Base-by-base conservation (phyloP, 2,797 vertebrate genomes). In the Helostoma temminkii region DNA sequence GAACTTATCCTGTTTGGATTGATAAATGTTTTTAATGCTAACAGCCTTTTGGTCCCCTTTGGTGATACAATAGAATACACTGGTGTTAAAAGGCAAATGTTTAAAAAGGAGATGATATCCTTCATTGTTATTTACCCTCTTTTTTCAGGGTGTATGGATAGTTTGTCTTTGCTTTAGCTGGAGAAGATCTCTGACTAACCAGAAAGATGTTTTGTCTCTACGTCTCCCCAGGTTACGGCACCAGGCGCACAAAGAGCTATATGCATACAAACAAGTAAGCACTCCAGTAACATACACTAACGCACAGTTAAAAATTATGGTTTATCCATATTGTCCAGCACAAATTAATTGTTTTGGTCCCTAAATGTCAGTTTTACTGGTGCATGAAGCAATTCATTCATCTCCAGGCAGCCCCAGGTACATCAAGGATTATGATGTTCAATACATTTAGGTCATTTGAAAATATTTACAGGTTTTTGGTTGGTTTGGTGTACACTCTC, bases 251-350 rank as follows among this genome's bases (percentile, higher is more conserved):
- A 99, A 98, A 93, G 98, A 99, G 88, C 94, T 99, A 67, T 99
- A 99, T 82, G 98, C 97, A 76, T 99, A 99, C 93, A 99, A 99
- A 93, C 97, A 99, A 96, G 98, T 98, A 88, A 96, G 95, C 28
- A 28, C 0, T 60, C 39, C 55, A 36, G 9, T 26, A 9, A 30
- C 63, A 41, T 26, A 24, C 48, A 3, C n/a, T n/a, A 37, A n/a
- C 30, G 34, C 16, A 16, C 45, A 43, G 1, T 24, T 18, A 5
- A 34, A 24, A 14, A 69, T 1, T 9, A 42, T 12, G 12, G 8
- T 26, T 1, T 5, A 11, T 5, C 8, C 11, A 32, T 18, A 11
- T 11, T 18, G 19, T 56, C 7, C 1, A 41, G 56, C 18, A 48
- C 19, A 39, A 45, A n/a, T 34, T n/a, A n/a, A n/a, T n/a, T n/a